Evolutionary conservation across 1,140 invertebrate genomes (phyloP).

Genomic region (Drosophila lini): DNA sequence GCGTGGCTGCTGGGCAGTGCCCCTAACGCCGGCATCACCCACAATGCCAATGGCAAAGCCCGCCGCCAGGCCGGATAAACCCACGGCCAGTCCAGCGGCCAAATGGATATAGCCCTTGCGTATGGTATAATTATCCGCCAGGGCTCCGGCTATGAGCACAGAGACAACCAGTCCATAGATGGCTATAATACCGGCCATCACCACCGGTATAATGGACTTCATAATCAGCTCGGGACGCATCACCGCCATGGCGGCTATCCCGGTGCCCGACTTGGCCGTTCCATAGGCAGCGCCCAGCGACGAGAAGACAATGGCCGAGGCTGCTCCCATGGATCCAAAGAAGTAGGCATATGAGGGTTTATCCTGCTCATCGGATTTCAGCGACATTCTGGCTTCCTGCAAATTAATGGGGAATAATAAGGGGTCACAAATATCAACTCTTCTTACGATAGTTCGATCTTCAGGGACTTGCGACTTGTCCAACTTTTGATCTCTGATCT

Average conservation of each 20-base stretch:
- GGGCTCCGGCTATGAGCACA: slow-evolving; percentile 93
- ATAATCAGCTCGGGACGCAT: slow-evolving; percentile 74
- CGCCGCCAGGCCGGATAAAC: slow-evolving; percentile 94
- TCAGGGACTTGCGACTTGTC: neutral
- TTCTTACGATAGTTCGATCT: neutral
- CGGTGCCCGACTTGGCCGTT: slow-evolving; percentile 69
- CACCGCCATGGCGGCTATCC: slow-evolving; percentile 70
- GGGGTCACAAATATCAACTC: neutral
- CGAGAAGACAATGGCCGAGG: slow-evolving; percentile 97
- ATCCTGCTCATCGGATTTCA: neutral
- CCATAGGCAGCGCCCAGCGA: slow-evolving; percentile 64
- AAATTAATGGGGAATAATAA: neutral
- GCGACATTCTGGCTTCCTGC: slow-evolving; percentile 17
- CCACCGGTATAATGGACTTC: slow-evolving; percentile 77
- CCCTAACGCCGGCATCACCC: slow-evolving; percentile 96
- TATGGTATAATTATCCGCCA: slow-evolving; percentile 86
- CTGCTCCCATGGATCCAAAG: slow-evolving; percentile 99
- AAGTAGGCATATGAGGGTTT: slow-evolving; percentile 88
- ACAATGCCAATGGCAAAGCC: slow-evolving; percentile 97
- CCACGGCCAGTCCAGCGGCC: slow-evolving; percentile 95
- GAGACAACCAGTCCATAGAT: slow-evolving; percentile 98
- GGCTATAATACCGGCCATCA: slow-evolving; percentile 76
- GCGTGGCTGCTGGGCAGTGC: slow-evolving; percentile 96
- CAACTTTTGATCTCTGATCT: neutral
- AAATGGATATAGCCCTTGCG: slow-evolving; percentile 94